These are phyloP conservation scores for Rana temporaria DNA, from an alignment of 2,113 vertebrate genomes.

Conservation along the genomic window DNA sequence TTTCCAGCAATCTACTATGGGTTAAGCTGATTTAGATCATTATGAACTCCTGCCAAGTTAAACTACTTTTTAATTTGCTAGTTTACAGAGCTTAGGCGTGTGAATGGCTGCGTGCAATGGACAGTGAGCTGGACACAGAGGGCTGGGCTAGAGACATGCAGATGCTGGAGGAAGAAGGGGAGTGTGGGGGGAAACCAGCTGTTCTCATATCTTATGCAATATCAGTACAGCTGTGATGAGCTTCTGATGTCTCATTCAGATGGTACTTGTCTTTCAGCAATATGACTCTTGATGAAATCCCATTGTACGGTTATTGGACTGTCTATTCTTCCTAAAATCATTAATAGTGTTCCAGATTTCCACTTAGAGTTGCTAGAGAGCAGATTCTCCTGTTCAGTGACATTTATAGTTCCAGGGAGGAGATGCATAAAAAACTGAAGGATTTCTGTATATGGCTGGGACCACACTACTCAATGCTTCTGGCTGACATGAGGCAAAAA, in stretches of 20 bases:
- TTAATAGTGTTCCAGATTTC: conserved; percentile 1
- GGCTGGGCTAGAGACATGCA: background rate
- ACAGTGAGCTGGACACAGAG: conserved; percentile 29
- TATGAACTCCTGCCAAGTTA: conserved; percentile 3
- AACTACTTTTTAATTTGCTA: conserved; percentile 30
- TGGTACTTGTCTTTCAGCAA: conserved; percentile 47
- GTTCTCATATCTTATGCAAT: background rate
- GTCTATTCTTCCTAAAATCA: background rate
- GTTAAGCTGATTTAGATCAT: conserved; percentile 16
- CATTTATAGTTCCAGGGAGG: too few species aligned
- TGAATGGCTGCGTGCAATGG: conserved; percentile 24
- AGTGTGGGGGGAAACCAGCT: conserved; percentile 15
- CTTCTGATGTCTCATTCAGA: conserved; percentile 40
- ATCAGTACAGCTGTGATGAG: conserved; percentile 25
- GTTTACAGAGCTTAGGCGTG: conserved; percentile 33
- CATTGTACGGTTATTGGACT: background rate
- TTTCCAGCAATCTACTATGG: background rate
- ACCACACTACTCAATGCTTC: too few species aligned
- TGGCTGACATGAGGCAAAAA: too few species aligned
- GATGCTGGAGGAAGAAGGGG: background rate
- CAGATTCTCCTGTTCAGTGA: background rate
- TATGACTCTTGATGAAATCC: background rate
- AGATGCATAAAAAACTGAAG: too few species aligned
- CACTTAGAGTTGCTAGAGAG: background rate
- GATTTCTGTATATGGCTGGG: too few species aligned